These are phyloP conservation scores for Gouania willdenowi DNA, from an alignment of 2,797 vertebrate species.

Conservation along the genomic window DNA sequence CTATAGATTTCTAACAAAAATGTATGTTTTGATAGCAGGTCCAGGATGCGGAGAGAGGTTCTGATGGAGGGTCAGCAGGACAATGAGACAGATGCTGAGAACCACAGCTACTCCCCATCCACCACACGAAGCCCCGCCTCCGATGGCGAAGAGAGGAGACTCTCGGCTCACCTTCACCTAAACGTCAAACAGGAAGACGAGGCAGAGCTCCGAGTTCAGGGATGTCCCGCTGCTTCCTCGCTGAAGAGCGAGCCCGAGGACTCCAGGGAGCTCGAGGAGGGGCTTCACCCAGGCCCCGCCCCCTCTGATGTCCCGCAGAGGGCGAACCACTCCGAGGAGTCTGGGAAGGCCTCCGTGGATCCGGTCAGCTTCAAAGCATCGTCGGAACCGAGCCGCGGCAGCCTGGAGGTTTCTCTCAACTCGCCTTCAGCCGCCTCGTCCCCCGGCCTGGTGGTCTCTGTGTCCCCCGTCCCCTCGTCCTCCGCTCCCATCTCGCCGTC, in stretches of 20 bases:
- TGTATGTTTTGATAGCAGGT: no score
- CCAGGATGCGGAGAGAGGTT: constrained; percentile 95
- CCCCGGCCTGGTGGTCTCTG: constrained; percentile 86
- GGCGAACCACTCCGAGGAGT: constrained; percentile 63
- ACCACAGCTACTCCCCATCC: constrained; percentile 72
- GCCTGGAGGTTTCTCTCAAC: constrained; percentile 88
- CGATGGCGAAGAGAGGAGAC: constrained; percentile 83
- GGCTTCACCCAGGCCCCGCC: constrained; percentile 36
- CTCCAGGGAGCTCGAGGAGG: constrained; percentile 54
- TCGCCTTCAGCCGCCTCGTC: constrained; percentile 91
- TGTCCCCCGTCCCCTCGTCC: constrained; percentile 88
- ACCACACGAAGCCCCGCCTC: constrained; percentile 78
- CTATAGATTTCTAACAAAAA: no score
- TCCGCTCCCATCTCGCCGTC: constrained; percentile 90
- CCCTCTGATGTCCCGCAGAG: constrained; percentile 65
- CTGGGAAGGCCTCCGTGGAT: constrained; percentile 73
- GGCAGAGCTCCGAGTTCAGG: constrained; percentile 56
- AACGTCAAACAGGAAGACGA: constrained; percentile 86
- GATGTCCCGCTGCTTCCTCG: constrained; percentile 63
- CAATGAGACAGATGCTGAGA: constrained; percentile 87
- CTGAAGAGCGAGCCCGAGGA: constrained; percentile 73
- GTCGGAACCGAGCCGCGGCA: constrained; percentile 85
- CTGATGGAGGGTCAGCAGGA: constrained; percentile 89
- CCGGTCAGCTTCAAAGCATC: constrained; percentile 88
- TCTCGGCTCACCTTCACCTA: constrained; percentile 47